A percentile compares a stretch with the other conserved stretches of the same genome.
Conservation (phyloP, 2,888 invertebrate genomes). For the Tolmerus cingulatus region DNA sequence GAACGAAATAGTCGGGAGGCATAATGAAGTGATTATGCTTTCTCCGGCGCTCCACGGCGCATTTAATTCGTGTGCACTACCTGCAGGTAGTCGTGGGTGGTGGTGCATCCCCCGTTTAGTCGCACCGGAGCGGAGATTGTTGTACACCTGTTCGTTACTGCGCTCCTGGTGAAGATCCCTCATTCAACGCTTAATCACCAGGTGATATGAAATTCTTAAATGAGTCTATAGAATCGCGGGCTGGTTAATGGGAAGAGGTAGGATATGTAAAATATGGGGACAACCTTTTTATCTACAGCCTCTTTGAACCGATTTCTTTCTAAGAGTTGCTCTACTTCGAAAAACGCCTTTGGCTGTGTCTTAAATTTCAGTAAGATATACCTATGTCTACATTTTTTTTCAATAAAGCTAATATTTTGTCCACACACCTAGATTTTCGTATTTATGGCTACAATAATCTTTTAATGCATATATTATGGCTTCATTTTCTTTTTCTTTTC, state of each 20-base stretch:
- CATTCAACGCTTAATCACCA: neutral
- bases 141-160: neutral
- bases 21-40: slow-evolving; percentile 33
- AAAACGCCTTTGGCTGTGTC: neutral
- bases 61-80: neutral
- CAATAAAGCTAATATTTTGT: neutral
- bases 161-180: neutral
- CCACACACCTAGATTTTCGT: too few species aligned
- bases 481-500: too few species aligned
- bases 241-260: neutral
- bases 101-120: neutral
- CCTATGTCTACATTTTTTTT: neutral
- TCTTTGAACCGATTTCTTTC: neutral
- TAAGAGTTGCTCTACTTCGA: neutral
- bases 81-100: neutral
- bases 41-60: neutral
- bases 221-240: neutral
- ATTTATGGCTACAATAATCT: too few species aligned
- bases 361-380: neutral
- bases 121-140: neutral
- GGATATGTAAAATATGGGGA: neutral
- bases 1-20: neutral
- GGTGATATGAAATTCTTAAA: slow-evolving; percentile 7
- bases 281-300: neutral
- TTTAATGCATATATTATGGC: too few species aligned